Evolutionary conservation across 2,113 vertebrate genomes (phyloP).

Genomic region (Felis chaus): DNA sequence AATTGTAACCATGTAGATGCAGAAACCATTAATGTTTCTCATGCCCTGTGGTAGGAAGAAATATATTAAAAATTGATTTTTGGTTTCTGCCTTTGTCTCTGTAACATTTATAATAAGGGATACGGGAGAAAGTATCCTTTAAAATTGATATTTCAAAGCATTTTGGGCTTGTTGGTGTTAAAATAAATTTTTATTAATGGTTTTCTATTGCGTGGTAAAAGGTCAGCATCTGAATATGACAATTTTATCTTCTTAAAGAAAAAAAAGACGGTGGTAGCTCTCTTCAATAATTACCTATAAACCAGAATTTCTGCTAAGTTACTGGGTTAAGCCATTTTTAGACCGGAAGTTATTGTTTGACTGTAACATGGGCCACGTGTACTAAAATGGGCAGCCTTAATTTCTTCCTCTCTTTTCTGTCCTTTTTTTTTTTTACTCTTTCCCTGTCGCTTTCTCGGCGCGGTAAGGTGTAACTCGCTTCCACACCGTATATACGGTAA

Average conservation of each 20-base stretch:
- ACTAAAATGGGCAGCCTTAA: background rate
- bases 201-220: slow-evolving; percentile 81
- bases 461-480: slow-evolving; percentile 48
- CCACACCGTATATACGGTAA: background rate
- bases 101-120: slow-evolving; percentile 87
- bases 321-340: slow-evolving; percentile 70
- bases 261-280: slow-evolving; percentile 73
- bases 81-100: slow-evolving; percentile 84
- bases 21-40: slow-evolving; percentile 84
- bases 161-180: slow-evolving; percentile 81
- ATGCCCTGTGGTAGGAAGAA: slow-evolving; percentile 87
- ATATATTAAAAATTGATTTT: slow-evolving; percentile 92
- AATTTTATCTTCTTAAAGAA: slow-evolving; percentile 81
- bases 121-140: slow-evolving; percentile 83
- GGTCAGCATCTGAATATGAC: slow-evolving; percentile 83
- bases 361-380: background rate
- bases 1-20: slow-evolving; percentile 81
- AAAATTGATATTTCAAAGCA: slow-evolving; percentile 86
- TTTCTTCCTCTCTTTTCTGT: background rate
- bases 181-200: slow-evolving; percentile 86
- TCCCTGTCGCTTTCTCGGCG: background rate
- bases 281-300: slow-evolving; percentile 81
- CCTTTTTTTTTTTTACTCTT: background rate
- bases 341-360: slow-evolving; percentile 45
- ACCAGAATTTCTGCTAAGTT: slow-evolving; percentile 72